Evolutionary conservation across 2,113 vertebrate species (phyloP), one percentile per base, ranked within the genome.

Genomic region (Amphiprion ocellaris): DNA sequence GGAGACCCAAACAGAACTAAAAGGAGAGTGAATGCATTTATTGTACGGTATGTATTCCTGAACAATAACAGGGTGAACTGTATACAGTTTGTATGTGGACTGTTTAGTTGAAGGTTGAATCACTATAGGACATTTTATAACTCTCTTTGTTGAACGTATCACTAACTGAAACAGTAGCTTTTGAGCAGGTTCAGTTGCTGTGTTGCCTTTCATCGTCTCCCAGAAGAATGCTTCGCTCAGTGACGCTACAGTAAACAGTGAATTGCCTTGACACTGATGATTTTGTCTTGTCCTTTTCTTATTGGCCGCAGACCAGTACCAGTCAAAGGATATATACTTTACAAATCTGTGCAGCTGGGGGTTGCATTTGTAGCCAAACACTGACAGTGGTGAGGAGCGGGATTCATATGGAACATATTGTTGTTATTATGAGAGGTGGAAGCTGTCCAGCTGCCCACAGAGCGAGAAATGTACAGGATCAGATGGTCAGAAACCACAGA

Each of bases 361-460:
- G 56, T 56, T 86, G 82, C 17, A 47, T 73, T 78, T 72, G 66
- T 28, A 74, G 81, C 67, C 79, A 78, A 66, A 81, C 30, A 54
- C 26, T 86, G 87, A 86, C 85, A 76, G 85, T 69, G 37, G 76
- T 69, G 83, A 89, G 69, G 65, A 84, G 67, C 62, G 65, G 77
- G 84, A 83, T 79, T 86, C 88, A 89, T 90, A 81, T 82, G 80
- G 88, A 92, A 89, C 91, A 88, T 86, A 86, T 86, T 90, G 88
- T 88, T 83, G 77, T 84, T 89, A 84, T 89, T 90, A 90, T 83
- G 91, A 88, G 87, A 19, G 1, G 59, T 88, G 88, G 87, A 91
- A 65, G 69, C 50, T 44, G 75, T 91, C 88, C 91, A 91, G 87
- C 91, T 88, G 87, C 90, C 84, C 62, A 78, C 70, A 70, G 79